Evolutionary conservation across 2,113 vertebrate genomes (phyloP), one percentile per base, ranked within the genome.

Genomic region (Cryptotis parvus): DNA sequence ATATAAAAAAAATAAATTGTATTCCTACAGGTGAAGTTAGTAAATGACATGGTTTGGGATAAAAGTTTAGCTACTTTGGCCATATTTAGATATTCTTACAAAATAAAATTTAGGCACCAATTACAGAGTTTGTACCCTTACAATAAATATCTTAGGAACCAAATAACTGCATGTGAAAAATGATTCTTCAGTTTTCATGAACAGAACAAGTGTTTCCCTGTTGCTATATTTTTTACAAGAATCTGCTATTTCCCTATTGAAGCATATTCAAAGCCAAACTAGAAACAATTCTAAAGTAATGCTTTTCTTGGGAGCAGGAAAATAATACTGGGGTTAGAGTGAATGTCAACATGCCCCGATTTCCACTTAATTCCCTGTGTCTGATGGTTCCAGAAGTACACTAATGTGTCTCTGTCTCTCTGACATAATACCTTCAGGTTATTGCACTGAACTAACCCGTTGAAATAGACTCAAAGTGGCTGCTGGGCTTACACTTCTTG

Each of bases 1-100:
- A 3, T 52, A 24, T 74, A 73, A 69, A 70, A 84, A 41, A 52
- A n/a, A 77, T 37, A 89, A 94, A 91, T 39, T 66, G 78, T 92
- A 87, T 77, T 10, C 9, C 33, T 65, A 52, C 6, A 65, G 6
- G 52, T 69, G 39, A 75, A 76, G 26, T 84, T 70, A 52, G 15
- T 2, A 91, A 72, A n/a, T 69, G 41, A 63, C 39, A 37, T 66
- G 35, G 49, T 61, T 90, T 74, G 11, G 24, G 4, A 26, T 6
- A 31, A 76, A 16, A 79, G 0, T 3, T 89, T 26, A 68, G 41
- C 75, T 88, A 58, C 33, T 52, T 95, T 70, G 39, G 33, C 72
- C 58, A 43, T 86, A 9, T 39, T n/a, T 35, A 81, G 69, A n/a
- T 22, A 69, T 66, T 89, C n/a, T 79, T 88, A 22, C 33, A 87